A percentile compares a stretch with the other conserved stretches of the same genome.
phyloP scores from a whole-genome alignment of 1,140 invertebrate species.

The Contarinia nasturtii region DNA sequence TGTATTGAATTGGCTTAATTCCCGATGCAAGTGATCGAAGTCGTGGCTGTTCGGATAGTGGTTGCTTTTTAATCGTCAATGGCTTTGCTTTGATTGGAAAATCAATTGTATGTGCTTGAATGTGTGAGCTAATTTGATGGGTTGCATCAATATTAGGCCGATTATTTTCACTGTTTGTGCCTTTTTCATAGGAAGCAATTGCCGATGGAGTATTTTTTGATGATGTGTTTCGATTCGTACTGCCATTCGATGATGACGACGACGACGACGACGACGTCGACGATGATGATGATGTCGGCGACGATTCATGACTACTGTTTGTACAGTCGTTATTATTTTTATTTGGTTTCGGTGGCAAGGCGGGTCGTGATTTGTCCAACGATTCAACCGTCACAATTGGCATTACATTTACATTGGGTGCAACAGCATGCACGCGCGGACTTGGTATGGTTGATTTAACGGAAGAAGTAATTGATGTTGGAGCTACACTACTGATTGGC shows the following conservation, averaged over 20 bases:
- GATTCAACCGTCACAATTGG: constrained; percentile 22
- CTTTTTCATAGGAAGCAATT: constrained; percentile 9
- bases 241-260: constrained; percentile 11
- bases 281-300: constrained; percentile 13
- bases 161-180: constrained; percentile 8
- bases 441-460: constrained; percentile 45
- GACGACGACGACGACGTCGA: too few relatives aligned
- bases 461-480: constrained; percentile 48
- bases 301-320: constrained; percentile 13
- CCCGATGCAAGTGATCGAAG: constrained; percentile 34
- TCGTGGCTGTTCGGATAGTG: constrained; percentile 52
- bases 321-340: constrained; percentile 14
- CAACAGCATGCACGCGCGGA: constrained; percentile 22
- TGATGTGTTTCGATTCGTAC: neutral
- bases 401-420: constrained; percentile 18
- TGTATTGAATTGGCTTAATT: constrained; percentile 12
- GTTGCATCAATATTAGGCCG: constrained; percentile 5
- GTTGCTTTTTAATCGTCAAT: constrained; percentile 56
- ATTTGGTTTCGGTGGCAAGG: constrained; percentile 50
- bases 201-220: constrained; percentile 3
- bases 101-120: constrained; percentile 33
- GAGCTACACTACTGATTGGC: constrained; percentile 65
- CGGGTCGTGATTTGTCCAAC: constrained; percentile 36
- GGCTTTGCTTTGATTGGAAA: constrained; percentile 53
- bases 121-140: constrained; percentile 5